Evolutionary conservation across 1,140 invertebrate genomes (phyloP), one percentile per base, ranked within the genome.

Genomic region (Atta texana): DNA sequence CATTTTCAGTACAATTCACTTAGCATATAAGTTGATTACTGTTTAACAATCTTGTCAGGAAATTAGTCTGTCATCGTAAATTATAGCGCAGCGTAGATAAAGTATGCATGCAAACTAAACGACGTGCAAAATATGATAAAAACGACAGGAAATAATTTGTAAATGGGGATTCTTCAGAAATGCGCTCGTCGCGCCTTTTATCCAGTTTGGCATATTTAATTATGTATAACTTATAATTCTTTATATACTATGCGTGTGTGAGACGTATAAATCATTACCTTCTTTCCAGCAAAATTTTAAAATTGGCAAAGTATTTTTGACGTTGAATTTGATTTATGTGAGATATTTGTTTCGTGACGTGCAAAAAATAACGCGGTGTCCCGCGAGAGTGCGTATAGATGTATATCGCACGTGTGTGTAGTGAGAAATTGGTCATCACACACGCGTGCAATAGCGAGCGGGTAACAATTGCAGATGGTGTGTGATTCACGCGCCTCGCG

Each of bases 21-120:
- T 78, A 24, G 57, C 59, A 66, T 18, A 49, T 21, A 31, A 61
- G 69, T 63, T 84, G 74, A 84, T 84, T 84, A 63, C 39, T 44
- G 28, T 55, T 24, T 68, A 63, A 84, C 69, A 75, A 75, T 84
- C 69, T 28, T 63, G 80, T 34, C 80, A 49, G 69, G 80, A 84
- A 75, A 84, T 84, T 75, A 84, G 69, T 44, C 55, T 84, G 80
- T 84, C 80, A 49, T 84, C 69, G 55, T 75, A 84, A 84, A 84
- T 84, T 75, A 63, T 61, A 55, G 55, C 34, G 44, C 55, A 75
- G 34, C 68, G 55, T 49, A 75, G 69, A 63, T 75, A 75, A 84
- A 84, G 80, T 84, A 75, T 16, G 55, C 69, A 75, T 63, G 80
- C 80, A 69, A 71, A 71, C 39, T 34, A 75, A 84, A 63, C 39